Evolutionary conservation across 2,888 invertebrate genomes (phyloP).

Genomic region (Agonopterix alstromeriana): DNA sequence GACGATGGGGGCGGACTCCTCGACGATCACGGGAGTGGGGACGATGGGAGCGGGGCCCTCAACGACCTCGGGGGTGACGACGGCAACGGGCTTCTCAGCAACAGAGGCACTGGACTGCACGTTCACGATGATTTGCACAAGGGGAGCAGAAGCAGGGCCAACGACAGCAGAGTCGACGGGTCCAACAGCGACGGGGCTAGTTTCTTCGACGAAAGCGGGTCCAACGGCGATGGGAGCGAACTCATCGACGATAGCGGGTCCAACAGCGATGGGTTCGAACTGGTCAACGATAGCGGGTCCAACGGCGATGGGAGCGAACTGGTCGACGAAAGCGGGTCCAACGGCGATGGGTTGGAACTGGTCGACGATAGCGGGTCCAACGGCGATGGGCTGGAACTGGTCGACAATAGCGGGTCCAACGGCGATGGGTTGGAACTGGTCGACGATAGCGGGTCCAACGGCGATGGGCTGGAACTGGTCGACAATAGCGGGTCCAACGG

Average conservation of each 20-base stretch:
- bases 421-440: background rate
- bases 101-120: conserved; percentile 2
- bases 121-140: conserved; percentile 12
- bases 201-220: too few relatives aligned
- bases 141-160: conserved; percentile 5
- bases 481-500: too few relatives aligned
- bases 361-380: conserved; percentile 6
- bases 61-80: conserved; percentile 3
- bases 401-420: conserved; percentile 9
- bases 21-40: background rate
- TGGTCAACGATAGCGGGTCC: conserved; percentile 5
- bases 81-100: conserved; percentile 5
- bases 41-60: conserved; percentile 1
- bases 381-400: conserved; percentile 7
- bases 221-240: background rate
- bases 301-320: conserved; percentile 2
- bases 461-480: too few relatives aligned
- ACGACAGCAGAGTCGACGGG: background rate
- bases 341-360: conserved; percentile 27
- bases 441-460: too few relatives aligned
- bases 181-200: background rate
- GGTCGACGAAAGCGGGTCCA: conserved; percentile 3
- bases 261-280: background rate
- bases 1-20: conserved; percentile 6
- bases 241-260: background rate